Conservation (phyloP, 2,888 invertebrate genomes). For the Saturnia pavonia region DNA sequence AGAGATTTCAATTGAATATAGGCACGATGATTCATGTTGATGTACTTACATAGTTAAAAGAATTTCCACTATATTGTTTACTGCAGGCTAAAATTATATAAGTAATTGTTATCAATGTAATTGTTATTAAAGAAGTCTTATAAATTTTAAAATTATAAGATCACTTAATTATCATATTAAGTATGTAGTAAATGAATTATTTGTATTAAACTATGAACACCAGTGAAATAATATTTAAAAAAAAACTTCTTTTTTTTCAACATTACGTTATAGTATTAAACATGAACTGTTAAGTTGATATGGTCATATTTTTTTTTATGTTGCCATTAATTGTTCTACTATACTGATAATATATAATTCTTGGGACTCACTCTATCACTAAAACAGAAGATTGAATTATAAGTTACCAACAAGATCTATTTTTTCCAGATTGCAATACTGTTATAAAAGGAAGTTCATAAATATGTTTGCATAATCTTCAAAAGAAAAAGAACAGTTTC, state of each 20-base stretch:
- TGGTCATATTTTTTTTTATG: not conserved
- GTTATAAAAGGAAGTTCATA: conserved; percentile 9
- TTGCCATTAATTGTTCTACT: not conserved
- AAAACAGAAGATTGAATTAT: not conserved
- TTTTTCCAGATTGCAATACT: conserved; percentile 14
- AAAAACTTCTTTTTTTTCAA: not conserved
- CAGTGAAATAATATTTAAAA: not conserved
- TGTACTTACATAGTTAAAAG: conserved; percentile 1
- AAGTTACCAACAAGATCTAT: conserved; percentile 8
- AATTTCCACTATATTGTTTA: not conserved
- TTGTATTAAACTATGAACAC: not conserved
- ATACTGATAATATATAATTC: not conserved
- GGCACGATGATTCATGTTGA: not conserved
- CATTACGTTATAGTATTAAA: not conserved
- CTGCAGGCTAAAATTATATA: not conserved
- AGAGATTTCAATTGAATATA: not conserved
- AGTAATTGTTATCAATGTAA: not conserved
- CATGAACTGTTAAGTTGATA: not conserved
- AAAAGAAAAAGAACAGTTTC: conserved; percentile 7
- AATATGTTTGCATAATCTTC: not conserved
- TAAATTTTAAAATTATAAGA: not conserved
- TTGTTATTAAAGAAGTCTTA: not conserved
- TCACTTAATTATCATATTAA: no score
- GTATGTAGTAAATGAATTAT: not conserved
- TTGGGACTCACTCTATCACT: not conserved